Percentiles rank a stretch among this genome's conserved stretches.
These are phyloP conservation scores for Hypocryptadius cinnamomeus DNA, from an alignment of 2,113 vertebrate species.

Conservation along the genomic window DNA sequence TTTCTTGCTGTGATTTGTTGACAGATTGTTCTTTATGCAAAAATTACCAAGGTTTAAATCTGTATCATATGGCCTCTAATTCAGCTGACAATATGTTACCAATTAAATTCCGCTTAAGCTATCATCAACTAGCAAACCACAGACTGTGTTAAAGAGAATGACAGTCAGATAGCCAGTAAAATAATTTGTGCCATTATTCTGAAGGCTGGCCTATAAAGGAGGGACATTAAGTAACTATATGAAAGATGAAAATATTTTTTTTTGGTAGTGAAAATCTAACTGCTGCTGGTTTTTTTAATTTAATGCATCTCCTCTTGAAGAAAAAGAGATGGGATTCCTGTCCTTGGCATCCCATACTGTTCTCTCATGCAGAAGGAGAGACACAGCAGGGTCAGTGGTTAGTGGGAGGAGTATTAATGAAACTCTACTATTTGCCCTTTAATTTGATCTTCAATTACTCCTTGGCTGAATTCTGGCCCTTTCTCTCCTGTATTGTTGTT, in stretches of 20 bases:
- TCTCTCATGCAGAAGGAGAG: background rate
- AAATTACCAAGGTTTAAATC: conserved; percentile 76
- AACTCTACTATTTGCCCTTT: background rate
- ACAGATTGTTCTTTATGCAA: conserved; percentile 76
- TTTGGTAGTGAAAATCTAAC: background rate
- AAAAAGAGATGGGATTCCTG: background rate
- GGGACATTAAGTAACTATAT: background rate
- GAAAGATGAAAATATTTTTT: background rate
- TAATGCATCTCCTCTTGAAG: background rate
- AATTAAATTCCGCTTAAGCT: conserved; percentile 75
- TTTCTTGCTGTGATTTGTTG: conserved; percentile 64
- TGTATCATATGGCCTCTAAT: conserved; percentile 76
- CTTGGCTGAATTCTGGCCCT: background rate
- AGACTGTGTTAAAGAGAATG: conserved; percentile 58
- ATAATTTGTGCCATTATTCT: conserved; percentile 29
- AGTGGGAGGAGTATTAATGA: background rate
- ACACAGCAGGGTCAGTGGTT: background rate
- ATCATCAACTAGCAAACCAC: conserved; percentile 66
- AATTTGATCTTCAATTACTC: background rate
- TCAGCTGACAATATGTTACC: conserved; percentile 75
- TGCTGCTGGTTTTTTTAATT: background rate
- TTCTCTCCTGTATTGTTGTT: background rate
- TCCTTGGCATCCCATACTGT: background rate
- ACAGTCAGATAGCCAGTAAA: conserved; percentile 63
- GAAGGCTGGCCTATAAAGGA: background rate